Evolutionary conservation across 2,113 vertebrate genomes (phyloP).

Genomic region (pig (Sus scrofa)): T2T-Sscrofa CM000819.6:126817001-126817500

Average conservation of each 20-base stretch:
- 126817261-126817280: background rate
- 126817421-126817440: background rate
- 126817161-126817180: background rate
- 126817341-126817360: background rate
- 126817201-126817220: background rate
- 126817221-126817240: background rate
- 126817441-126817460: background rate
- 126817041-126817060: background rate
- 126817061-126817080: background rate
- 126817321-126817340: background rate
- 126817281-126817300: background rate
- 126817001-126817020: background rate
- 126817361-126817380: background rate
- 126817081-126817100: background rate
- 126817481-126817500: background rate
- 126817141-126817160: background rate
- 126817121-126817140: background rate
- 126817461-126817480: background rate
- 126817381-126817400: background rate
- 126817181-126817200: background rate
- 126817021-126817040: background rate
- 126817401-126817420: background rate
- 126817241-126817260: background rate
- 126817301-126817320: slow-evolving; percentile 4
- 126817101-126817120: background rate